phyloP scores from a whole-genome alignment of 2,113 vertebrate genomes.

The Catharus minimus region DNA sequence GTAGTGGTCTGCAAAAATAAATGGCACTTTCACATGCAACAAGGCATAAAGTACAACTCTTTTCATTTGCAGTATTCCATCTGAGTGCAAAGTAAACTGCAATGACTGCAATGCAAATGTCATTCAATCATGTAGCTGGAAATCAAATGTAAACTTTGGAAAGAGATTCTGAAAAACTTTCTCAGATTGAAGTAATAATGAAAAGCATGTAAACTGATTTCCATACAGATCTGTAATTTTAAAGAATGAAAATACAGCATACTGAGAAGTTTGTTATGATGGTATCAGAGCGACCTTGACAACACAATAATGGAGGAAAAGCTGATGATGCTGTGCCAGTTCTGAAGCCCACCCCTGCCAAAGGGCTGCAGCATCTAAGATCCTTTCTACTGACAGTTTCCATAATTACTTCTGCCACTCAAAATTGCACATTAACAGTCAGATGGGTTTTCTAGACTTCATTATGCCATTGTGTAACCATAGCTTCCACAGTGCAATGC shows the following conservation, averaged over 20 bases:
- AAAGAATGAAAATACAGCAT: conserved; percentile 21
- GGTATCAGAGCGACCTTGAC: conserved; percentile 41
- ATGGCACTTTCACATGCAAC: conserved; percentile 70
- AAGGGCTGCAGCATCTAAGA: conserved; percentile 17
- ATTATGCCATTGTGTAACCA: conserved; percentile 96
- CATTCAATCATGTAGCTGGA: neutral
- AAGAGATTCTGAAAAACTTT: conserved; percentile 42
- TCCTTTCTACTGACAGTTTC: conserved; percentile 44
- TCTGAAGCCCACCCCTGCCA: conserved; percentile 44
- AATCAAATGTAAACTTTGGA: conserved; percentile 11
- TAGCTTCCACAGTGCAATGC: conserved; percentile 97
- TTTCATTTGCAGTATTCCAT: conserved; percentile 19
- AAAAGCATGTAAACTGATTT: conserved; percentile 41
- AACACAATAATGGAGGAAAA: conserved; percentile 22
- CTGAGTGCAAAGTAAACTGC: conserved; percentile 35
- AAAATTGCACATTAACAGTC: conserved; percentile 44
- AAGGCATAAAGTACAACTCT: conserved; percentile 46
- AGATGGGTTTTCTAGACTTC: conserved; percentile 23
- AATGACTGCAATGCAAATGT: neutral
- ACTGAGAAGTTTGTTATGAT: conserved; percentile 8
- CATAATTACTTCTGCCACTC: conserved; percentile 64
- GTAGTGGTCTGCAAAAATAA: conserved; percentile 70
- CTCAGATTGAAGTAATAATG: conserved; percentile 20
- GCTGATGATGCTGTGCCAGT: conserved; percentile 20
- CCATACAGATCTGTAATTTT: conserved; percentile 10